phyloP scores from a whole-genome alignment of 2,113 vertebrate genomes.

The Ovis canadensis region DNA sequence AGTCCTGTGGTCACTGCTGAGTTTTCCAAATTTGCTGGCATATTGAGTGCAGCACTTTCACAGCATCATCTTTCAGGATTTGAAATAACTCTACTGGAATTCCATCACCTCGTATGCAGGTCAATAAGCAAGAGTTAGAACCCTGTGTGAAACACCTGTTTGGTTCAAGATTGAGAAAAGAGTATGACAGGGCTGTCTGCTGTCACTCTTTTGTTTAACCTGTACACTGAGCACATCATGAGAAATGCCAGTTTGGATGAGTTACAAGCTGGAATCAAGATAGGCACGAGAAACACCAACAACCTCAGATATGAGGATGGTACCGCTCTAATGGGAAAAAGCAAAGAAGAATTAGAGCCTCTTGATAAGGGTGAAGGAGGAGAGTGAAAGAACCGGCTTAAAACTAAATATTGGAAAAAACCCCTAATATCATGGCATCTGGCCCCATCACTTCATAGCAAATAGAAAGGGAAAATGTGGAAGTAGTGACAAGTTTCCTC shows the following conservation, averaged over 20 bases:
- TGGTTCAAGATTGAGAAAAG: not conserved
- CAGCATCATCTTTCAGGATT: too few species aligned
- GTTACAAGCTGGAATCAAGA: not conserved
- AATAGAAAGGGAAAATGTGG: not conserved
- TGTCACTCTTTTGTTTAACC: not conserved
- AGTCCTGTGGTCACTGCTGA: too few species aligned
- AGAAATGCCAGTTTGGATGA: not conserved
- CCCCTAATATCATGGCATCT: not conserved
- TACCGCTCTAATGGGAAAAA: not conserved
- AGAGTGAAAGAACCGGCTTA: not conserved
- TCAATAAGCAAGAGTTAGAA: not conserved
- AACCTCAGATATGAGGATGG: not conserved
- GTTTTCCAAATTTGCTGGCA: too few species aligned
- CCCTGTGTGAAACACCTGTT: not conserved
- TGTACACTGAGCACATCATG: not conserved
- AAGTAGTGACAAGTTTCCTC: not conserved
- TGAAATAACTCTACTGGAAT: too few species aligned
- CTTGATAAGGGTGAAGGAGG: not conserved
- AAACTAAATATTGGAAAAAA: not conserved
- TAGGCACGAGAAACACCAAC: not conserved
- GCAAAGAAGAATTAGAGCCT: not conserved
- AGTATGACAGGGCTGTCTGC: not conserved
- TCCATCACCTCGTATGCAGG: fast-evolving
- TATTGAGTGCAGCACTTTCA: too few species aligned
- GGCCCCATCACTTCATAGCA: not conserved